Base-by-base conservation (phyloP, 1,140 invertebrate genomes). In the Lysiphlebus fabarum region DNA sequence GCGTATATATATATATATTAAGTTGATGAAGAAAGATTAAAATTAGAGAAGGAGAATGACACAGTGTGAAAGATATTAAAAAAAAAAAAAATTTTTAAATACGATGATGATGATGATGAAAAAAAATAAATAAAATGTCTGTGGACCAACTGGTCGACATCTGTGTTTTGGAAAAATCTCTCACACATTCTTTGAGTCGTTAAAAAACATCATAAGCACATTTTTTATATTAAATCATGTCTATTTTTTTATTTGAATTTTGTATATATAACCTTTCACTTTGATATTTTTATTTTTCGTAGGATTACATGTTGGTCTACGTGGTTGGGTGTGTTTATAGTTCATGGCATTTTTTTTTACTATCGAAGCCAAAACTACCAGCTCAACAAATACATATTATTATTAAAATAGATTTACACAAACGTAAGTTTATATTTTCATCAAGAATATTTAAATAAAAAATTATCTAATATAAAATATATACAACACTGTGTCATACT, bases 121-220 rank as follows among this genome's bases (percentile, higher is more conserved):
- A 38, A 12, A 48, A 44, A 49, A n/a, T n/a, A 45, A 48, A 44
- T 45, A 10, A 14, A 12, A 41, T 4, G 34, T 38, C 17, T 34
- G 38, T 48, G 55, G 37, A 49, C 55, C 55, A 57, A 57, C 60
- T 62, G 60, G 55, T 62, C 55, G 55, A 55, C 60, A 62, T 62
- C 55, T 62, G 60, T 53, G 60, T 62, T 62, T 57, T 54, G 60
- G 60, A 62, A 62, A 62, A 62, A 62, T 62, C 60, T 40, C 42
- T 56, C 55, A 50, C 38, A 49, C 60, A 53, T 33, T 56, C 60
- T 62, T 26, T 26, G 17, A 26, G 17, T 26, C 17, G 17, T 26
- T 26, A 26, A 62, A 62, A 62, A 62, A 53, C 60, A 49, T 54
- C 43, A n/a, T n/a, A n/a, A n/a, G n/a, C n/a, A 26, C 4, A 26